Evolutionary conservation across 1,140 invertebrate genomes (phyloP).

Genomic region (Diabrotica virgifera): DNA sequence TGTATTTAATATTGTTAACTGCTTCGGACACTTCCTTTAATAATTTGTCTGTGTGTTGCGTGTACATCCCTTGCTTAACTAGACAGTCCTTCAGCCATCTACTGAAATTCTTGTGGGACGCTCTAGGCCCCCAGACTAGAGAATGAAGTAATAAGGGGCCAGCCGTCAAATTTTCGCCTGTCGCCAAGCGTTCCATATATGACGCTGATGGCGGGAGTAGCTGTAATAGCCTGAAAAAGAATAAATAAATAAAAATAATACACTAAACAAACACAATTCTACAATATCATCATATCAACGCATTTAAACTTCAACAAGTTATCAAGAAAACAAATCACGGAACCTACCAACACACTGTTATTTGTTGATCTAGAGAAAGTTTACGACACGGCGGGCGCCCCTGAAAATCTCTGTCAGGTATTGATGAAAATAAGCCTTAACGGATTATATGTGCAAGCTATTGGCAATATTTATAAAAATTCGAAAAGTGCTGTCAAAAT

Average conservation of each 20-base stretch:
- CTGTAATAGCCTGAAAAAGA: slow-evolving; percentile 60
- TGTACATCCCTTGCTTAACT: slow-evolving; percentile 87
- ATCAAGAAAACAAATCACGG: too few relatives aligned
- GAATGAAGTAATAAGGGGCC: slow-evolving; percentile 65
- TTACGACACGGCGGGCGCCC: too few relatives aligned
- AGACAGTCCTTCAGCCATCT: slow-evolving; percentile 76
- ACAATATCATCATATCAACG: background rate
- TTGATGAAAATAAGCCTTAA: too few relatives aligned
- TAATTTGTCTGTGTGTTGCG: slow-evolving; percentile 74
- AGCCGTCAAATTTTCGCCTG: slow-evolving; percentile 56
- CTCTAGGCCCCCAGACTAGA: slow-evolving; percentile 69
- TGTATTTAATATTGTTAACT: slow-evolving; percentile 65
- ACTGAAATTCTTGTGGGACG: slow-evolving; percentile 69
- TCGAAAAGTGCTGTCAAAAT: too few relatives aligned
- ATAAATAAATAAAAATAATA: background rate
- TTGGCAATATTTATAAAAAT: too few relatives aligned
- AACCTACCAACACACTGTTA: too few relatives aligned
- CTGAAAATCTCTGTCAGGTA: too few relatives aligned
- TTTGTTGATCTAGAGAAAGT: too few relatives aligned
- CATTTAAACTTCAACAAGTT: background rate
- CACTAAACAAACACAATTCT: too few relatives aligned
- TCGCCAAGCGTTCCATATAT: slow-evolving; percentile 76
- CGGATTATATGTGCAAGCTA: too few relatives aligned
- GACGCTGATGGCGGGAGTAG: slow-evolving; percentile 84
- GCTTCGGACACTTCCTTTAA: slow-evolving; percentile 66